Evolutionary conservation across 1,140 invertebrate genomes (phyloP), one percentile per base, ranked within the genome.

Genomic region (Brachionus angularis): DNA sequence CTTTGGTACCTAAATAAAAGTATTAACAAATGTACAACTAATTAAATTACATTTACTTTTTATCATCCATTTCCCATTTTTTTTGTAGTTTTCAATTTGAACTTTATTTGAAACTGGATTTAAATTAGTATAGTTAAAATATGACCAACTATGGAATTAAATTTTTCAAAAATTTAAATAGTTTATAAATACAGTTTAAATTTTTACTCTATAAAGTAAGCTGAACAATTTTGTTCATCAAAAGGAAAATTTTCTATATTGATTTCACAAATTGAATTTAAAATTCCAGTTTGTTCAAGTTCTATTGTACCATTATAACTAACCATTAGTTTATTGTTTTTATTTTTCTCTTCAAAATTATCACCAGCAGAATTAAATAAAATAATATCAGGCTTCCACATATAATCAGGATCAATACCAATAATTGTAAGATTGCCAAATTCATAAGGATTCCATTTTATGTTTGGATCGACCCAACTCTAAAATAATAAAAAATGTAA

Each of bases 351-450:
- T 83, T 98, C 95, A 85, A 98, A 98, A 76, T 89, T 91, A 83
- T 97, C 92, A 83, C 97, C 93, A 78, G 95, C 95, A 21, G 98
- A 98, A 85, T 99, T 99, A 82, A 16, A 25, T 25, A 12, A 23
- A 98, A n/a, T n/a, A n/a, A n/a, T 92, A 83, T 98, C 95, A 75
- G 96, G 96, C 84, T 94, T 96, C 96, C 96, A 98, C 78, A 98
- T 87, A 82, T 91, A 88, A 81, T 92, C 89, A 69, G 93, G 92
- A 73, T 93, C 92, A 83, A 98, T 95, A 78, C 93, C 85, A 74
- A 98, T 87, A 82, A 94, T 90, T 81, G 89, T 89, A n/a, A 98
- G 91, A 62, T 92, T 92, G 46, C 93, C 94, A 82, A 92, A 98
- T 78, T 98, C 93, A 69, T 88, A 88, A 75, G 89, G 87, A 83